Conservation (phyloP, 2,888 invertebrate genomes). For the Heliconius charithonia region DNA sequence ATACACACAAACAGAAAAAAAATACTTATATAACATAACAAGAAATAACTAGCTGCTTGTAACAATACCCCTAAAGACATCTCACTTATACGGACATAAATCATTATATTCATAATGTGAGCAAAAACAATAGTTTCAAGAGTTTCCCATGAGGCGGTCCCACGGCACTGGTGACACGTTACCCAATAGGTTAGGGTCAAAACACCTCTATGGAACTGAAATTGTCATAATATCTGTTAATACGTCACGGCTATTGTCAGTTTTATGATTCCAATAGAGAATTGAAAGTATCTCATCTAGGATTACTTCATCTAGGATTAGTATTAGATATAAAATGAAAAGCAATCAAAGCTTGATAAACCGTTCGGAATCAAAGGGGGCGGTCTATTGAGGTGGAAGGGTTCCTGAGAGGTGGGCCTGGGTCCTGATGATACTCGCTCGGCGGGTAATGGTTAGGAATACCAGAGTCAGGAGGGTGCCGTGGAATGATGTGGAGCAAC, state of each 20-base stretch:
- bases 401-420: too few relatives aligned
- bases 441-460: too few relatives aligned
- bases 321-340: too few relatives aligned
- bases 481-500: too few relatives aligned
- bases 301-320: too few relatives aligned
- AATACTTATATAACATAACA: conserved; percentile 17
- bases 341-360: too few relatives aligned
- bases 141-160: conserved; percentile 51
- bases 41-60: conserved; percentile 21
- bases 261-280: background rate
- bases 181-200: conserved; percentile 53
- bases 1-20: background rate
- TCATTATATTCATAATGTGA: conserved; percentile 44
- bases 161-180: conserved; percentile 56
- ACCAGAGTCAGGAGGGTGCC: too few relatives aligned
- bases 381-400: too few relatives aligned
- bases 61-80: conserved; percentile 39
- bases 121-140: conserved; percentile 50
- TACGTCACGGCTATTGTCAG: conserved; percentile 6
- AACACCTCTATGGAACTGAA: conserved; percentile 29
- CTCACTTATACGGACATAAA: conserved; percentile 45
- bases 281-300: background rate
- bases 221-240: conserved; percentile 22
- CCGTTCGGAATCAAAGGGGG: too few relatives aligned
- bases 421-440: too few relatives aligned